Evolutionary conservation across 2,113 vertebrate genomes (phyloP).

Genomic region (Opisthocomus hoazin): DNA sequence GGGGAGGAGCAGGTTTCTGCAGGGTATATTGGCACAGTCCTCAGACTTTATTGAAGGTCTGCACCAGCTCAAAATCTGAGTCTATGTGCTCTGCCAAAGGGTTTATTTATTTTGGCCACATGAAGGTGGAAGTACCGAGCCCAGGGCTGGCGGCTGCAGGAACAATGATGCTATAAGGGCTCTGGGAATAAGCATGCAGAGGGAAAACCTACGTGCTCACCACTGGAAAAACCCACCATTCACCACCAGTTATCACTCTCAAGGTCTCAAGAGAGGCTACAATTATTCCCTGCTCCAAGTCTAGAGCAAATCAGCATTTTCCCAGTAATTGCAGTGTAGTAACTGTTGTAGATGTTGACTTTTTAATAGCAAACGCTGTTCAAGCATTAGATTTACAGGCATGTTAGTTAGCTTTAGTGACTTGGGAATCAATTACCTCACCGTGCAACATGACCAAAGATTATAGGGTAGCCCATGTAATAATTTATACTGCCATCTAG

Average conservation of each 20-base stretch:
- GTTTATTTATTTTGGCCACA: not conserved
- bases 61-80: not conserved
- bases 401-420: constrained; percentile 51
- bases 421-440: constrained; percentile 57
- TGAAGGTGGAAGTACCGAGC: not conserved
- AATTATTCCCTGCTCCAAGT: constrained; percentile 17
- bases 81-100: not conserved
- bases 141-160: not conserved
- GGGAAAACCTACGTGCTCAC: not conserved
- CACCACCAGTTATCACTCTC: constrained; percentile 10
- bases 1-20: not conserved
- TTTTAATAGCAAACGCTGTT: constrained; percentile 45
- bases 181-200: not conserved
- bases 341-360: constrained; percentile 51
- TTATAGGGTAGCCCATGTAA: constrained; percentile 32
- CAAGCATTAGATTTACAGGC: constrained; percentile 38
- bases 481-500: constrained; percentile 37
- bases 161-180: not conserved
- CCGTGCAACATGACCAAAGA: constrained; percentile 36
- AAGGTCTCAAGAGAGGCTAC: constrained; percentile 8
- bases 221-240: constrained; percentile 1
- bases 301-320: constrained; percentile 33
- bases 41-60: not conserved
- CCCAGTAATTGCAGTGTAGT: constrained; percentile 25
- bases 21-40: not conserved